Evolutionary conservation across 2,797 vertebrate species (phyloP), one percentile per base, ranked within the genome.

Genomic region (Carcharodon carcharias): DNA sequence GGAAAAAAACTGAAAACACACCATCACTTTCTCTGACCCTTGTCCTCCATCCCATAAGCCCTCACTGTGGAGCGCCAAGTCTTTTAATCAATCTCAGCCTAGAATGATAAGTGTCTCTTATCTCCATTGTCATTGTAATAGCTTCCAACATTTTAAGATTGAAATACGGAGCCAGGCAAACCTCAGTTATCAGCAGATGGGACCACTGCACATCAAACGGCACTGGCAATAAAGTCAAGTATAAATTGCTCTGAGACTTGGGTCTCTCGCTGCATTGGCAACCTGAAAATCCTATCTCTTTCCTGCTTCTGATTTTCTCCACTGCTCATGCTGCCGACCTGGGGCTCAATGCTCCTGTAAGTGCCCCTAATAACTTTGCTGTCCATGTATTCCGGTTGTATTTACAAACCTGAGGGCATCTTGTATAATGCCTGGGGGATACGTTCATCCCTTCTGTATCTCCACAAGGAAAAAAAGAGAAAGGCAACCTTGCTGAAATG

Each of bases 211-310:
- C 98, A 98, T 98, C 98, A 98, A 98, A 97, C 98, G 97, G 97
- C 96, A 96, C 97, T 97, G 94, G 94, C 94, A 95, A 95, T 95
- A 95, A 95, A 95, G 94, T 95, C 94, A 73, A 95, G 97, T 97
- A 98, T 98, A 98, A 98, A 98, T 98, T 98, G 98, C 98, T 98
- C 98, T 98, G 98, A 98, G 98, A 98, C 98, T 98, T 98, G 97
- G 98, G 98, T 98, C 98, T 98, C 98, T 97, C 98, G 98, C 98
- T 98, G 96, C 97, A 96, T 63, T 50, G 69, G 94, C 94, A 95
- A 69, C 94, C 69, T 73, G 94, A 95, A 95, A 77, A 95, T 95
- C 94, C 94, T 95, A 95, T 95, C 94, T 95, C 50, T 95, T 71
- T 95, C 69, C 28, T 77, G 67, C 69, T 95, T 95, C 94, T 95